Percentiles rank a stretch among this genome's conserved stretches.
These are phyloP conservation scores for Drosophila tani DNA, from an alignment of 1,140 invertebrate species.

Conservation along the genomic window DNA sequence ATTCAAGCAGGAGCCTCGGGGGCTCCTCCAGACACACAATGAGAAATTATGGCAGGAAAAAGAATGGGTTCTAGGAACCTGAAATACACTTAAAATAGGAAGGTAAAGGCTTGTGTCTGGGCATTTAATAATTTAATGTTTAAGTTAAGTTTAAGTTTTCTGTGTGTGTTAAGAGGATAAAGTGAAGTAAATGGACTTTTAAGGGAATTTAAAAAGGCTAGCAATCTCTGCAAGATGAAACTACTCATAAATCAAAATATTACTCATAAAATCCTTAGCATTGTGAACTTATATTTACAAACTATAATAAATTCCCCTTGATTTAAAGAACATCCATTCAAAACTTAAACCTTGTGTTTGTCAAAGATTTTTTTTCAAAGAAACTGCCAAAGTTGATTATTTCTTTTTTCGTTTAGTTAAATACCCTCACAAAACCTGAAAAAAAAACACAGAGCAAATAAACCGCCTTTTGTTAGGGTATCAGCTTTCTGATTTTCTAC, in stretches of 20 bases:
- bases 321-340: not conserved
- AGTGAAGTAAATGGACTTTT: not conserved
- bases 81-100: conserved; percentile 9
- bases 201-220: not conserved
- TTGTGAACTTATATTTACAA: not conserved
- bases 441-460: conserved; percentile 7
- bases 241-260: too few relatives aligned
- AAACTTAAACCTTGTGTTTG: not conserved
- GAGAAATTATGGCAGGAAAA: conserved; percentile 70
- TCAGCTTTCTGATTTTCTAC: conserved; percentile 29
- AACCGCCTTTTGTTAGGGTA: conserved; percentile 24
- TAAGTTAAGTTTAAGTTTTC: not conserved
- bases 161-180: not conserved
- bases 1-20: conserved; percentile 42
- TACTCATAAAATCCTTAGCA: not conserved
- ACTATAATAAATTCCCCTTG: not conserved
- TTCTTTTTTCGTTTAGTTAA: conserved; percentile 1
- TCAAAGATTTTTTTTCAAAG: not conserved
- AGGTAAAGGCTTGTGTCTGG: too few relatives aligned
- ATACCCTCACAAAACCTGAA: conserved; percentile 24
- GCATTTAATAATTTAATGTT: not conserved
- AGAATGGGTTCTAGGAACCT: conserved; percentile 15
- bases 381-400: not conserved
- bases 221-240: not conserved
- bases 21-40: conserved; percentile 55